Evolutionary conservation across 2,113 vertebrate species (phyloP).

Genomic region (Odobenus rosmarus): DNA sequence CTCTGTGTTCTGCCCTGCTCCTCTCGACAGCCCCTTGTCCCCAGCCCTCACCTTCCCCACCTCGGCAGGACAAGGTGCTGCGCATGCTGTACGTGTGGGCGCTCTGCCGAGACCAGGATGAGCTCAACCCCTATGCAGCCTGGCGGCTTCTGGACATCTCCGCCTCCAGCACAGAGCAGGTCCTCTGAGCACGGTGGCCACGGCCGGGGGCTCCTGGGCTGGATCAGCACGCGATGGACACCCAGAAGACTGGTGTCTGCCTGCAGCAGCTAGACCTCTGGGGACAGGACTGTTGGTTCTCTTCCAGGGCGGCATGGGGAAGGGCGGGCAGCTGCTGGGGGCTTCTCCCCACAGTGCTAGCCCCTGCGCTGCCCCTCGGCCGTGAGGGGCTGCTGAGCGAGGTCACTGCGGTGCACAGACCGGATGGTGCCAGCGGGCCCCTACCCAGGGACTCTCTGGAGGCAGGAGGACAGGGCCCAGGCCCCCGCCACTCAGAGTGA

Average conservation of each 20-base stretch:
- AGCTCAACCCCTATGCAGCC: conserved; percentile 94
- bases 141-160: conserved; percentile 98
- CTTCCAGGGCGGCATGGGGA: neutral
- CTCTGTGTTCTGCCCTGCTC: no score
- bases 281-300: neutral
- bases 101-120: conserved; percentile 96
- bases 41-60: neutral
- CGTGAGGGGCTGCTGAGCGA: neutral
- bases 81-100: conserved; percentile 98
- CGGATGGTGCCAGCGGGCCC: neutral
- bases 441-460: neutral
- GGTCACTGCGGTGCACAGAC: neutral
- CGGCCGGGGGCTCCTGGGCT: neutral
- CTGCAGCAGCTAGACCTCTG: neutral
- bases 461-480: neutral
- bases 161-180: conserved; percentile 95
- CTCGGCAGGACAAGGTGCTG: conserved; percentile 94
- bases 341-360: neutral
- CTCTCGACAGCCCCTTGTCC: rapidly evolving
- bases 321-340: neutral
- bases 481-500: neutral
- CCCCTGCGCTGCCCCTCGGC: neutral
- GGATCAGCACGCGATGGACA: neutral
- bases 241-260: neutral
- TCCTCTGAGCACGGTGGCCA: conserved; percentile 87